Evolutionary conservation across 2,888 invertebrate species (phyloP).

Genomic region (Apodemia hepburni): DNA sequence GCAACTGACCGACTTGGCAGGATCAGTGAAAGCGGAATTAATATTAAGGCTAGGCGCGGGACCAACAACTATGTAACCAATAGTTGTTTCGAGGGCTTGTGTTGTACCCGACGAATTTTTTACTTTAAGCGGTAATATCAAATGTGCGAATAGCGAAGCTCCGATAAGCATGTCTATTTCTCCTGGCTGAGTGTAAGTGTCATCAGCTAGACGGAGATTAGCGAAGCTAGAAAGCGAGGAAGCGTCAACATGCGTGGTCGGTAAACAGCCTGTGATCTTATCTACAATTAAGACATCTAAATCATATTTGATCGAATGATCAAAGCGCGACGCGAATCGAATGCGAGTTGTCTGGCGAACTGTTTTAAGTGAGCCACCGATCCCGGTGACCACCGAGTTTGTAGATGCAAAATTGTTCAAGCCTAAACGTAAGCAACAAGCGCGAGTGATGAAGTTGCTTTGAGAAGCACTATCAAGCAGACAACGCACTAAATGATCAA

Average conservation of each 20-base stretch:
- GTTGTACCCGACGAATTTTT: conserved; percentile 3
- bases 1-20: background rate
- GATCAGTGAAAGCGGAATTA: background rate
- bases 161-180: background rate
- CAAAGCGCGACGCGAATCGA: background rate
- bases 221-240: background rate
- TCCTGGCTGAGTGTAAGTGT: background rate
- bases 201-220: background rate
- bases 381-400: background rate
- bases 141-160: background rate
- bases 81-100: too few relatives aligned
- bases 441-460: background rate
- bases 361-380: background rate
- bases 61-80: conserved; percentile 20
- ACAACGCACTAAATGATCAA: too few relatives aligned
- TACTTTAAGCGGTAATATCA: background rate
- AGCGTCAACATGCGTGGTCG: background rate
- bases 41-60: conserved; percentile 18
- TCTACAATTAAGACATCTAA: background rate
- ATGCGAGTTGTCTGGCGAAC: background rate
- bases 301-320: background rate
- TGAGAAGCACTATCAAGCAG: background rate
- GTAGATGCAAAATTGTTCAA: too few relatives aligned
- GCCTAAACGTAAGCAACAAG: background rate
- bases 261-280: background rate